These are phyloP conservation scores for Tragelaphus buxtoni DNA, from an alignment of 2,113 vertebrate species.

Conservation along the genomic window DNA sequence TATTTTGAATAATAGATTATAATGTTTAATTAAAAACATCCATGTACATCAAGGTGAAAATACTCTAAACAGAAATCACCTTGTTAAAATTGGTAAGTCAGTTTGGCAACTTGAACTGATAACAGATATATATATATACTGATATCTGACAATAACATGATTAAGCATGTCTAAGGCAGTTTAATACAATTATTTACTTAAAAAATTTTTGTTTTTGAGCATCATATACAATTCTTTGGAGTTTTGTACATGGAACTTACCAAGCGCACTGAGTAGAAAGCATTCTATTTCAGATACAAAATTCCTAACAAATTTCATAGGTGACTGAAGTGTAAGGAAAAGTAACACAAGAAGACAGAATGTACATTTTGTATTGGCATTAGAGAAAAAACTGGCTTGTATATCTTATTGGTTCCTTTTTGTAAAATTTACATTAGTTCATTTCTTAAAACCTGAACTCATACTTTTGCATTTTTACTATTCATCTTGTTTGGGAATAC, in stretches of 20 bases:
- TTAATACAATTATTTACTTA: not conserved
- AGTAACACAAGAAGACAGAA: not conserved
- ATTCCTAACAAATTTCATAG: not conserved
- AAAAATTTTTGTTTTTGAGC: not conserved
- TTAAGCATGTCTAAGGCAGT: not conserved
- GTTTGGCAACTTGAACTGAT: not conserved
- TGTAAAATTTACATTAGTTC: constrained; percentile 41
- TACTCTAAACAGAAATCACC: not conserved
- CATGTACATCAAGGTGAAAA: not conserved
- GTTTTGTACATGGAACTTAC: not conserved
- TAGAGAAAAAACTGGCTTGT: not conserved
- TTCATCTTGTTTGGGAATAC: constrained; percentile 34
- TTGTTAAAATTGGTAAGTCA: not conserved
- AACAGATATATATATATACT: not conserved
- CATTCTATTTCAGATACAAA: not conserved
- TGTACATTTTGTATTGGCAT: not conserved
- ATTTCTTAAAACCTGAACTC: constrained; percentile 1
- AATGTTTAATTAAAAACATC: constrained; percentile 11
- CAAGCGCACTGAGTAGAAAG: not conserved
- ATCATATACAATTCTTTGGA: not conserved
- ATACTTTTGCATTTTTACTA: constrained; percentile 16
- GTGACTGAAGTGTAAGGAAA: not conserved
- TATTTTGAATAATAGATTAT: not conserved
- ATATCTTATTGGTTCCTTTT: constrained; percentile 7
- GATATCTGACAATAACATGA: not conserved